Evolutionary conservation across 2,113 vertebrate species (phyloP).

Genomic region (Phocoena phocoena): DNA sequence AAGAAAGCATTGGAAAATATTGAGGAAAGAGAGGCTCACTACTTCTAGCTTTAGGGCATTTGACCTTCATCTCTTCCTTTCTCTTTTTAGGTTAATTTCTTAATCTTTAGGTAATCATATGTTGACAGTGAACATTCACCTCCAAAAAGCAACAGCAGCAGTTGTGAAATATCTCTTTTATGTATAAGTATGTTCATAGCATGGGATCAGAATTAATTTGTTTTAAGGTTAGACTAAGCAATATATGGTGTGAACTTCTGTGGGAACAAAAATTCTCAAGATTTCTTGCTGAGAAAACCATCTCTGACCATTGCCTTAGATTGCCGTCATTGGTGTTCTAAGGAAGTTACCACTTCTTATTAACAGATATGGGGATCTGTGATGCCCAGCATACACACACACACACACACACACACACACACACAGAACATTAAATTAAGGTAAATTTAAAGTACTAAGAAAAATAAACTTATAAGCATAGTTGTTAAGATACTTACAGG

Average conservation of each 20-base stretch:
- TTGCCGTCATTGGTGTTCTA: not conserved
- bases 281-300: not conserved
- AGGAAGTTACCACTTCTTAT: not conserved
- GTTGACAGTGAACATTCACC: not conserved
- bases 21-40: not conserved
- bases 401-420: not conserved
- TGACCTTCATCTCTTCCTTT: not conserved
- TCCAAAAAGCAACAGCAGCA: not conserved
- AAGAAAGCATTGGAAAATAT: not conserved
- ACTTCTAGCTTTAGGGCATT: not conserved
- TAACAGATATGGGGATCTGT: not conserved
- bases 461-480: not conserved
- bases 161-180: constrained; percentile 2
- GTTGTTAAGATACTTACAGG: not conserved
- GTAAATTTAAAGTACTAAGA: not conserved
- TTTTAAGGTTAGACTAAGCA: not conserved
- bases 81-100: not conserved
- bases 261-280: not conserved
- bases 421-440: not conserved
- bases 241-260: not conserved
- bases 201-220: not conserved
- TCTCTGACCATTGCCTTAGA: not conserved
- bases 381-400: not conserved
- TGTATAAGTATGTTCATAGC: not conserved
- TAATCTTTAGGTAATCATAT: not conserved